Percentiles rank a stretch among this genome's conserved stretches.
phyloP scores from a whole-genome alignment of 37 sponge, comb jelly and placozoan genomes.

The Agelas oroides region DNA sequence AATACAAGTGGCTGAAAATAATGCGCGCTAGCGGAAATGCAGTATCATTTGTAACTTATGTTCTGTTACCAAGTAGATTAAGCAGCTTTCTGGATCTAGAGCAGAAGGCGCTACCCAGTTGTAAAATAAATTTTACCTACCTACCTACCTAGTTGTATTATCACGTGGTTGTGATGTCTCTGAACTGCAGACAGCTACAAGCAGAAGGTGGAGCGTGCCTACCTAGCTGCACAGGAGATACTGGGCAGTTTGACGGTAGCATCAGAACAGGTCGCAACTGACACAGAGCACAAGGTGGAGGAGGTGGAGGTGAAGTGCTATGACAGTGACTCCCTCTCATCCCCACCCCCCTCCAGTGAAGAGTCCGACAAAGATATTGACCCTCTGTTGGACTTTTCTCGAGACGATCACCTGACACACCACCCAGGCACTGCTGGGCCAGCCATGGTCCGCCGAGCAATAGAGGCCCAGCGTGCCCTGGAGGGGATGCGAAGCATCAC shows the following conservation, averaged over 20 bases:
- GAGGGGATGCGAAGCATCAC: background rate
- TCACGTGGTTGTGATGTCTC: constrained; percentile 1
- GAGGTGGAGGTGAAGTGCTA: constrained; percentile 33
- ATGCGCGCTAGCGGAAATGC: too few relatives aligned
- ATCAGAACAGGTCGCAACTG: background rate
- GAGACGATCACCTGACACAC: constrained; percentile 17
- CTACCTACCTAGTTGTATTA: too few relatives aligned
- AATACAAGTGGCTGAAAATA: background rate
- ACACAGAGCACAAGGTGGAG: background rate
- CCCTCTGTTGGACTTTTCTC: constrained; percentile 50
- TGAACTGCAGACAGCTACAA: background rate
- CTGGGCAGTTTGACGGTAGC: constrained; percentile 17
- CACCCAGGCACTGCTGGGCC: background rate
- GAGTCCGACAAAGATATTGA: constrained; percentile 20
- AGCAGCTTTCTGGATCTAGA: too few relatives aligned
- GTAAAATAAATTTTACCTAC: too few relatives aligned
- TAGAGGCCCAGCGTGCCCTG: constrained; percentile 14
- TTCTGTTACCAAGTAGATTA: too few relatives aligned
- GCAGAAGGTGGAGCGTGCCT: constrained; percentile 22
- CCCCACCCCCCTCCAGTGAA: constrained; percentile 34
- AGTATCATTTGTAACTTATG: too few relatives aligned
- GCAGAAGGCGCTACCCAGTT: too few relatives aligned
- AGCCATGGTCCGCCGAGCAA: background rate
- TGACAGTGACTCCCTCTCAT: constrained; percentile 49
- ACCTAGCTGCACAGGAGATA: constrained; percentile 33